Evolutionary conservation across 2,797 vertebrate species (phyloP).

Genomic region (Melanogrammus aeglefinus): DNA sequence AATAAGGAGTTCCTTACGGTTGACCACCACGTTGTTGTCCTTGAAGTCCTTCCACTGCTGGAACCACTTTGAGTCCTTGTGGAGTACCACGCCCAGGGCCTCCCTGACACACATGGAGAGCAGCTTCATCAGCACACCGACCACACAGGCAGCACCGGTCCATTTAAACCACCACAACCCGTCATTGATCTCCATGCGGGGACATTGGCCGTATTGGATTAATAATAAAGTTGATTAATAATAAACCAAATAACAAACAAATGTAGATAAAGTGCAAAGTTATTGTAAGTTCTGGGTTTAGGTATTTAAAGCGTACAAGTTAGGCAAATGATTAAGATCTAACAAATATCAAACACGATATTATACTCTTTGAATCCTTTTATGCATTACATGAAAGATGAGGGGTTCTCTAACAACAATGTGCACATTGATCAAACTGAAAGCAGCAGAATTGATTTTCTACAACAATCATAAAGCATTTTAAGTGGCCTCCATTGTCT

Average conservation of each 20-base stretch:
- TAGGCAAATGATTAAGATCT: too few relatives aligned
- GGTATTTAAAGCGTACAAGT: too few relatives aligned
- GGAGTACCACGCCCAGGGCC: conserved; percentile 84
- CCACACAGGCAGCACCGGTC: background rate
- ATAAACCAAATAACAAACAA: too few relatives aligned
- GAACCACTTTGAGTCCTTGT: conserved; percentile 93
- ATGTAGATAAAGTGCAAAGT: too few relatives aligned
- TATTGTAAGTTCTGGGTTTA: too few relatives aligned
- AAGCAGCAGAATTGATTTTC: background rate
- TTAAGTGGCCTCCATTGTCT: background rate
- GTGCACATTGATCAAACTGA: background rate
- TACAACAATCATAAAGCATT: background rate
- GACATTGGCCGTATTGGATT: too few relatives aligned
- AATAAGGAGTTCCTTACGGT: conserved; percentile 73
- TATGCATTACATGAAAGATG: background rate
- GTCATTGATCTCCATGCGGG: too few relatives aligned
- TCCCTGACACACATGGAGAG: conserved; percentile 68
- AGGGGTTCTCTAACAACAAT: background rate
- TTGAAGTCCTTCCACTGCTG: conserved; percentile 96
- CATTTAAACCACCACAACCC: too few relatives aligned
- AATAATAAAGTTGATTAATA: too few relatives aligned
- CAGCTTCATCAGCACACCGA: background rate
- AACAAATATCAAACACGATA: background rate
- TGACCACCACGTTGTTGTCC: conserved; percentile 90
- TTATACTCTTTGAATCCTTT: background rate